phyloP scores from a whole-genome alignment of 2,888 invertebrate genomes.

The Cataglyphis cursor region DNA sequence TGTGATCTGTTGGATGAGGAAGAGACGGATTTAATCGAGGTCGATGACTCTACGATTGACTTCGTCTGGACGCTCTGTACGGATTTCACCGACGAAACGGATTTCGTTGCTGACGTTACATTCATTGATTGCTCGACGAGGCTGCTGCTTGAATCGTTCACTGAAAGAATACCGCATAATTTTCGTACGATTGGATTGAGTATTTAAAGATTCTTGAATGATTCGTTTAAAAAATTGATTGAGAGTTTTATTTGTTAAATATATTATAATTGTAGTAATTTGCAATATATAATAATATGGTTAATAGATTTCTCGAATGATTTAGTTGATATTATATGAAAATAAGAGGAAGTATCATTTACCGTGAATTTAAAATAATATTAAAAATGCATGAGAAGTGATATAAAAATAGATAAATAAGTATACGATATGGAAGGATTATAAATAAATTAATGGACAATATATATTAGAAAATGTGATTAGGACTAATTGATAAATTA shows the following conservation, averaged over 20 bases:
- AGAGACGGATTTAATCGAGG: constrained; percentile 86
- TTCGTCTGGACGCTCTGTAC: constrained; percentile 87
- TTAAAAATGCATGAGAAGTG: background rate
- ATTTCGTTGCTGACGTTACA: constrained; percentile 85
- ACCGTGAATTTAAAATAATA: background rate
- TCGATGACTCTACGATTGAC: constrained; percentile 84
- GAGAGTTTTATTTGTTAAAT: background rate
- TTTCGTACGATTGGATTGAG: background rate
- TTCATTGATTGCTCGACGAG: constrained; percentile 82
- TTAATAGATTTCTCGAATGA: constrained; percentile 5
- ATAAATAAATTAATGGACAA: background rate
- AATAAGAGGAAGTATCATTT: background rate
- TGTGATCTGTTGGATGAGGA: constrained; percentile 89
- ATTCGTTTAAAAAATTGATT: background rate
- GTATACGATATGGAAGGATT: background rate
- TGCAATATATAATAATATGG: constrained; percentile 4
- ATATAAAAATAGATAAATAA: background rate
- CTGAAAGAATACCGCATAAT: constrained; percentile 71
- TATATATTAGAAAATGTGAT: constrained; percentile 2
- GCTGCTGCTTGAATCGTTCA: constrained; percentile 78
- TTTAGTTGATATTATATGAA: constrained; percentile 3
- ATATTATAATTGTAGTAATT: background rate
- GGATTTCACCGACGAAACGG: constrained; percentile 87
- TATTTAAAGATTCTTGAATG: background rate
- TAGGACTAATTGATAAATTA: background rate